These are phyloP conservation scores for Montipora foliosa DNA, from an alignment of 64 coral and sea anemone genomes.

Conservation along the genomic window DNA sequence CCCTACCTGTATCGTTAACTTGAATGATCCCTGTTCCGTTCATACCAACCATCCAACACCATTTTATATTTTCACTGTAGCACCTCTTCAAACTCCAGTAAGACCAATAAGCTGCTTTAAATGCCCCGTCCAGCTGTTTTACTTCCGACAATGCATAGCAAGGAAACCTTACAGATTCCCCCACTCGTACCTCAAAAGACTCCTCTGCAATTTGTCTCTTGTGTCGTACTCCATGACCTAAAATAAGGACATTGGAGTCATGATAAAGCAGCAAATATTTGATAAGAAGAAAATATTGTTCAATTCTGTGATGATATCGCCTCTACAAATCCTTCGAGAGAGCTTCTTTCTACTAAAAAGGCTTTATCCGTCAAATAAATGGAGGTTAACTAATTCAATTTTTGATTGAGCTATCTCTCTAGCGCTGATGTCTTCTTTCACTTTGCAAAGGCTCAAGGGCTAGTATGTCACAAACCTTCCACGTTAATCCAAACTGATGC, in stretches of 20 bases:
- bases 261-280: neutral
- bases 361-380: too few relatives aligned
- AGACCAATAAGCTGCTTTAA: neutral
- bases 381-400: too few relatives aligned
- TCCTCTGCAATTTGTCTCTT: neutral
- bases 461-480: neutral
- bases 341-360: too few relatives aligned
- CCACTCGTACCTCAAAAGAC: neutral
- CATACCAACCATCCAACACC: conserved; percentile 21
- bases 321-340: too few relatives aligned
- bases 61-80: neutral
- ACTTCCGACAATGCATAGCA: conserved; percentile 5
- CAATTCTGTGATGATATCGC: too few relatives aligned
- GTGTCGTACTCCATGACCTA: too few relatives aligned
- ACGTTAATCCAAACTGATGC: conserved; percentile 1
- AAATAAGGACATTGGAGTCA: neutral
- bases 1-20: too few relatives aligned
- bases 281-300: too few relatives aligned
- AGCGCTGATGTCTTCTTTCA: neutral
- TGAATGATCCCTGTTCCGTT: neutral
- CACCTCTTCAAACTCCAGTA: neutral
- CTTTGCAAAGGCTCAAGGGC: too few relatives aligned
- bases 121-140: neutral
- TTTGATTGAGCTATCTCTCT: too few relatives aligned
- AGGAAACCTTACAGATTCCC: neutral